Percentiles rank a stretch among this genome's conserved stretches.
phyloP scores from a whole-genome alignment of 2,888 invertebrate species.

The Acronicta psi region DNA sequence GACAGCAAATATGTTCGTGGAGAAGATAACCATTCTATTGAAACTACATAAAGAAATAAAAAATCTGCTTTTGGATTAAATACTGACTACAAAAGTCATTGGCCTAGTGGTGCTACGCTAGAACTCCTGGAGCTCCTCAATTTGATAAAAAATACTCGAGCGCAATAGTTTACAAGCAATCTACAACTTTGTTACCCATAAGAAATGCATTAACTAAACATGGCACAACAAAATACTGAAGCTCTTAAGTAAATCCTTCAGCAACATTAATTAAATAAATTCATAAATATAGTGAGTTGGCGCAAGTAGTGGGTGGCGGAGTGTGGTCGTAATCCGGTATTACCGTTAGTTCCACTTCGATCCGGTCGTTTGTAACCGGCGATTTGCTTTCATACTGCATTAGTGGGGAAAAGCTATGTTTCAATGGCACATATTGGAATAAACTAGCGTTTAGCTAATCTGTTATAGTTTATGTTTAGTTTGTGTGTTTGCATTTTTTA shows the following conservation, averaged over 20 bases:
- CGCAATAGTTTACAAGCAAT: too few relatives aligned
- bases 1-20: too few relatives aligned
- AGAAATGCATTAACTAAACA: background rate
- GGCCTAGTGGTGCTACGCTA: too few relatives aligned
- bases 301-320: conserved; percentile 22
- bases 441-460: conserved; percentile 15
- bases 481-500: too few relatives aligned
- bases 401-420: conserved; percentile 26
- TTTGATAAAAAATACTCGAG: too few relatives aligned
- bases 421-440: conserved; percentile 18
- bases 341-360: conserved; percentile 42
- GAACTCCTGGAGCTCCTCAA: too few relatives aligned
- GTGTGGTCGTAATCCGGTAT: conserved; percentile 34
- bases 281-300: conserved; percentile 28
- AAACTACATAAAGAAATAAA: too few relatives aligned
- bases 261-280: conserved; percentile 48
- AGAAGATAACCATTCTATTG: too few relatives aligned
- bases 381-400: conserved; percentile 43
- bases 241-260: conserved; percentile 19
- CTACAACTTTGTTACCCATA: background rate
- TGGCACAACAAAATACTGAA: conserved; percentile 14
- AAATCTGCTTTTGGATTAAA: too few relatives aligned
- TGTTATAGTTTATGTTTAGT: conserved; percentile 6
- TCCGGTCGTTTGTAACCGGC: conserved; percentile 45
- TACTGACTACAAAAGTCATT: too few relatives aligned